Conservation (phyloP, 2,797 vertebrate genomes). For the Alcedo atthis region DNA sequence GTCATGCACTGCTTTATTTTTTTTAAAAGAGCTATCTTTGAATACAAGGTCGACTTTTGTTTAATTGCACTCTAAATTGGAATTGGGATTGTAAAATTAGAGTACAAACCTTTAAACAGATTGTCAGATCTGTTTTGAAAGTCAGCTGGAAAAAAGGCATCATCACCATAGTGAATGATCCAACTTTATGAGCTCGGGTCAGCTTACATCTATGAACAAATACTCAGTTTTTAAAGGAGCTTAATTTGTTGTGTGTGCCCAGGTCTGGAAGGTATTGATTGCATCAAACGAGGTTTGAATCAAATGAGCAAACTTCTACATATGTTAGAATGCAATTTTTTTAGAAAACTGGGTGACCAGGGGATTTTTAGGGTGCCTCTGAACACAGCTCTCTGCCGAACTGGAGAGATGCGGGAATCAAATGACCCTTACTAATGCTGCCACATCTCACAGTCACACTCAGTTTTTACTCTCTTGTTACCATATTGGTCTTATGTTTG, state of each 20-base stretch:
- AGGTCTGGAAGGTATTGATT: background rate
- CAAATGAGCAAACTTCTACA: background rate
- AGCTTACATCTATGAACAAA: constrained; percentile 26
- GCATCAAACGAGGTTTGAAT: background rate
- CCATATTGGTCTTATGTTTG: constrained; percentile 38
- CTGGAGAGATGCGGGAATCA: background rate
- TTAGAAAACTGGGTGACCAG: background rate
- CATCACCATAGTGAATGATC: constrained; percentile 25
- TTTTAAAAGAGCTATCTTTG: background rate
- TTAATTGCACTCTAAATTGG: background rate
- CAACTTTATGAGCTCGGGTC: constrained; percentile 29
- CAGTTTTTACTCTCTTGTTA: constrained; percentile 53
- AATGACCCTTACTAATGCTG: constrained; percentile 38
- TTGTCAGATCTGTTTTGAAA: constrained; percentile 32
- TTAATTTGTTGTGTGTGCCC: background rate
- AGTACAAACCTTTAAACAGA: constrained; percentile 3
- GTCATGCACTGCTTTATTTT: background rate
- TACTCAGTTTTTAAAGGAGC: background rate
- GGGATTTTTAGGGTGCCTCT: background rate
- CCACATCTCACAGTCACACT: constrained; percentile 20
- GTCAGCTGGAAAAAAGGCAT: constrained; percentile 31
- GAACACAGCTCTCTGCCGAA: background rate
- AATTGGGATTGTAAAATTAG: constrained; percentile 1
- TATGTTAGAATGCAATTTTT: background rate
- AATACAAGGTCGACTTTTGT: background rate